These are phyloP conservation scores for Mirounga angustirostris DNA, from an alignment of 2,113 vertebrate genomes.

Conservation along the genomic window DNA sequence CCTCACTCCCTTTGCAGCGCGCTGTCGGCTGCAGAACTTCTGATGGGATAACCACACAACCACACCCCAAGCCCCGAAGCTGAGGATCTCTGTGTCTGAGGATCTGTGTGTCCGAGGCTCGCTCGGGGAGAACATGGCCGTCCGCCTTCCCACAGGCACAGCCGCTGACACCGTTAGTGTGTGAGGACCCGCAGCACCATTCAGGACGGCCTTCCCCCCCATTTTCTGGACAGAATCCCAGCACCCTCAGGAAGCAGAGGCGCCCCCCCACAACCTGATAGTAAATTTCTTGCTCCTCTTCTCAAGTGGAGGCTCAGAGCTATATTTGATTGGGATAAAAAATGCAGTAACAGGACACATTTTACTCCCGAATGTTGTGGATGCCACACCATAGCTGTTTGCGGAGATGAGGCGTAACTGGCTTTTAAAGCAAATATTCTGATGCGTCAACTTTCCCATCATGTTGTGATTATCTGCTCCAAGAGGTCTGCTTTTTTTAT, in stretches of 20 bases:
- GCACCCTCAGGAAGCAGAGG: neutral
- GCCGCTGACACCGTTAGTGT: neutral
- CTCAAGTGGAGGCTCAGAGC: neutral
- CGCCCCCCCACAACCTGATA: too few species aligned
- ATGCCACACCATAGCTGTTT: too few species aligned
- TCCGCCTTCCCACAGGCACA: rapidly evolving
- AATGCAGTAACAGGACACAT: neutral
- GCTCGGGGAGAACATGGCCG: neutral
- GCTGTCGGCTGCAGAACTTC: neutral
- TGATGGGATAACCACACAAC: neutral
- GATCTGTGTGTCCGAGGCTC: neutral
- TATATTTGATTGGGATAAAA: neutral
- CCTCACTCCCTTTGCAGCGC: neutral
- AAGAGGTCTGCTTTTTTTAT: neutral
- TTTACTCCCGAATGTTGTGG: neutral
- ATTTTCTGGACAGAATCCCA: neutral
- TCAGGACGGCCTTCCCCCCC: neutral
- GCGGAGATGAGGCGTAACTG: rapidly evolving
- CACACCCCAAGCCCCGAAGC: neutral
- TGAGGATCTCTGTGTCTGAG: neutral
- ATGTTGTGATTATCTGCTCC: neutral
- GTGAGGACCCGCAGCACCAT: rapidly evolving
- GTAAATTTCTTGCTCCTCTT: neutral
- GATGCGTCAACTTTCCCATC: neutral
- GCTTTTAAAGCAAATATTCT: neutral